Evolutionary conservation across 2,888 invertebrate species (phyloP), one percentile per base, ranked within the genome.

Genomic region (Habrosyne pyritoides): DNA sequence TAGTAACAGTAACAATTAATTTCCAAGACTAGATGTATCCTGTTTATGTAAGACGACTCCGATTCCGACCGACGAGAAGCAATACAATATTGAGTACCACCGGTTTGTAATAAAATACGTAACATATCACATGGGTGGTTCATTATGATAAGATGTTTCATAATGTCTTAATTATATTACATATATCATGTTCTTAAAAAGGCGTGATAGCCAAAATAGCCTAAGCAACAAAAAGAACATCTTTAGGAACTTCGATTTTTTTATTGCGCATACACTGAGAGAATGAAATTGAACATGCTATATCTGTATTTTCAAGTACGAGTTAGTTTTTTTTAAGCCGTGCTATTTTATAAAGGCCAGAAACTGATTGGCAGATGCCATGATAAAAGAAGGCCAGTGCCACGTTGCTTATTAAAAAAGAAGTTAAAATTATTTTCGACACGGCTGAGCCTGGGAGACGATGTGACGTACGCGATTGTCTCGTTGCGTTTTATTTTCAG

Each of bases 401-500:
- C 50, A 28, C 22, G 33, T 47, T 24, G 57, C 56, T 58, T 57
- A 59, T 58, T 62, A 67, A 71, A 66, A 64, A 61, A 60, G 52
- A 54, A 62, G 60, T 55, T 56, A 28, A 55, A 50, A 60, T 60
- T 63, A 67, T 74, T 69, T 63, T 57, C 42, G 64, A 55, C 36
- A 56, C 54, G 53, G 57, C 48, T 53, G 56, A 56, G 60, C 61
- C 56, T 62, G 63, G 58, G 69, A 71, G 64, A 63, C 61, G 57
- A 55, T 58, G 36, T 55, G 61, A 55, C 64, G 75, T 66, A 74
- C 72, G 56, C 70, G 74, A 69, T 42, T 42, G 42, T 73, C 69
- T 69, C 61, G 54, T 65, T 59, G 55, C 26, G 67, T 75, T 75
- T 81, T 85, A 82, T 85, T 87, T 86, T 81, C 72, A 73, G 75